Conservation (phyloP, 1,140 invertebrate genomes). For the Tetramorium simillimum region DNA sequence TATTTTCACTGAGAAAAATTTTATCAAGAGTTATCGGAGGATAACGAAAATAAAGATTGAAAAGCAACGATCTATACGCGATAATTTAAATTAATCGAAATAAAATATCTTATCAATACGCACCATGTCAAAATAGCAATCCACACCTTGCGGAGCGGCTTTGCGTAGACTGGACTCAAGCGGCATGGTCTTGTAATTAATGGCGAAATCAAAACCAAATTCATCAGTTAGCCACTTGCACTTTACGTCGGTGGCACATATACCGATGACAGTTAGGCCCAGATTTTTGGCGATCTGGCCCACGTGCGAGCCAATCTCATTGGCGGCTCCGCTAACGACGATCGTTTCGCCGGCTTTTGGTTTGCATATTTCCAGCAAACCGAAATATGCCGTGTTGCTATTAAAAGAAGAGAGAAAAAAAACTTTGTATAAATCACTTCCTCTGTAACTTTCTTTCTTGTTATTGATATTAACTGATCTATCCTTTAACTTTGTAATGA, state of each 20-base stretch:
- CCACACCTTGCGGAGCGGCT: slow-evolving; percentile 89
- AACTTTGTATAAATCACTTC: background rate
- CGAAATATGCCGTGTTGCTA: slow-evolving; percentile 91
- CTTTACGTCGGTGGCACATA: slow-evolving; percentile 90
- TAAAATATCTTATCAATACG: slow-evolving; percentile 47
- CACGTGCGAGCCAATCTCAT: slow-evolving; percentile 90
- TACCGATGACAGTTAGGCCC: slow-evolving; percentile 90
- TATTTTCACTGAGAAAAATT: background rate
- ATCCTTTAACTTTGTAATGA: no score
- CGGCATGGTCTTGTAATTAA: slow-evolving; percentile 90
- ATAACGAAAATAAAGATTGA: background rate
- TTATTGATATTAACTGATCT: no score
- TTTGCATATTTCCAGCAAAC: slow-evolving; percentile 89
- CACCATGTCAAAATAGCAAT: slow-evolving; percentile 92
- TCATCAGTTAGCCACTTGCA: slow-evolving; percentile 89
- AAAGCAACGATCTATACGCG: background rate
- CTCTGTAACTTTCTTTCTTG: background rate
- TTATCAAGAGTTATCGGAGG: background rate
- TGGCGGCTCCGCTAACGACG: slow-evolving; percentile 88
- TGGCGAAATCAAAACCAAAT: slow-evolving; percentile 89
- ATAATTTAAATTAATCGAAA: background rate
- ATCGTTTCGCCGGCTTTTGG: slow-evolving; percentile 89
- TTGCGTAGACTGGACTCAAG: slow-evolving; percentile 86
- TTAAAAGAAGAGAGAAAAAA: slow-evolving; percentile 68
- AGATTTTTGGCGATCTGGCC: slow-evolving; percentile 89